phyloP scores from a whole-genome alignment of 2,113 vertebrate genomes.

The Perca flavescens region DNA sequence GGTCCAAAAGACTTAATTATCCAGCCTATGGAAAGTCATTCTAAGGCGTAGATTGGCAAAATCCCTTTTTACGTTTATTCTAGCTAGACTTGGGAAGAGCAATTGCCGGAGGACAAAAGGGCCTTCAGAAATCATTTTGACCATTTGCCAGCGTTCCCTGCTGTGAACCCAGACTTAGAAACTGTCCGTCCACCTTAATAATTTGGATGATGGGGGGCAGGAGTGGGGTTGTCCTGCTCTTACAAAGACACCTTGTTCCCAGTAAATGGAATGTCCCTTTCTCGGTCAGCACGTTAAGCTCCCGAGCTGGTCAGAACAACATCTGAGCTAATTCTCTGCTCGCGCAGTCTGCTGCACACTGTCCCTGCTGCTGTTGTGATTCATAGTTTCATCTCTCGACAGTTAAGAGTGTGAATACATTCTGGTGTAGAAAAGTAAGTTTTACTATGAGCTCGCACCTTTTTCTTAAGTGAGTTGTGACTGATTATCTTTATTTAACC shows the following conservation, averaged over 20 bases:
- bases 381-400: slow-evolving; percentile 27
- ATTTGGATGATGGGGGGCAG: not conserved
- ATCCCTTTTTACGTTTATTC: not conserved
- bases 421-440: not conserved
- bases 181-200: slow-evolving; percentile 13
- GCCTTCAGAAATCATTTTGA: slow-evolving; percentile 8
- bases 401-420: slow-evolving; percentile 25
- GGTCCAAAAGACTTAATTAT: not conserved
- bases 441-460: not conserved
- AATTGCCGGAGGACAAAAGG: not conserved
- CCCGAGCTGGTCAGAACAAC: slow-evolving; percentile 37
- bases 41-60: not conserved
- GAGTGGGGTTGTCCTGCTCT: slow-evolving; percentile 9
- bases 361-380: slow-evolving; percentile 34
- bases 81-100: not conserved
- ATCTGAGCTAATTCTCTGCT: slow-evolving; percentile 21
- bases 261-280: slow-evolving; percentile 18
- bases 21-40: not conserved
- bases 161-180: slow-evolving; percentile 12
- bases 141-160: not conserved
- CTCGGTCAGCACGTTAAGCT: slow-evolving; percentile 15
- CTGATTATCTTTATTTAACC: slow-evolving; percentile 5
- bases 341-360: slow-evolving; percentile 2
- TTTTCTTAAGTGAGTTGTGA: slow-evolving; percentile 7
- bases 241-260: slow-evolving; percentile 43